Evolutionary conservation across 1,140 invertebrate genomes (phyloP).

Genomic region (Brachystomella parvula): DNA sequence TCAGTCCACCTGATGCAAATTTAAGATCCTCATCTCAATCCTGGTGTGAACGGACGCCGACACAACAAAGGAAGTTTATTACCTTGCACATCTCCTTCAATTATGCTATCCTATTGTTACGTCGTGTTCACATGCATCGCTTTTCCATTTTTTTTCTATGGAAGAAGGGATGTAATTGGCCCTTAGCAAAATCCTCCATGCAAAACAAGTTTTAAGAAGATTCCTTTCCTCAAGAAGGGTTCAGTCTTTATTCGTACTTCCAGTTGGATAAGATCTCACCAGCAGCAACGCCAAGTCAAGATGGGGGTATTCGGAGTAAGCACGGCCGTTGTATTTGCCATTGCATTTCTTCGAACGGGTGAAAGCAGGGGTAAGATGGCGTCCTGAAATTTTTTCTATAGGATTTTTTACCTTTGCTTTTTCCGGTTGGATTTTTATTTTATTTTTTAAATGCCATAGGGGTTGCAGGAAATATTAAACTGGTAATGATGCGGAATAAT

Average conservation of each 20-base stretch:
- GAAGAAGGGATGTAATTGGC: neutral
- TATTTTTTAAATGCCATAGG: conserved; percentile 14
- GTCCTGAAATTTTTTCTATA: neutral
- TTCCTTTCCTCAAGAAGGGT: too few species aligned
- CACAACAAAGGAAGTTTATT: neutral
- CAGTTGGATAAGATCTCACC: neutral
- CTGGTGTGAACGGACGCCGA: neutral
- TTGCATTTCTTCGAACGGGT: neutral
- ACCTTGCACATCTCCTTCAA: neutral
- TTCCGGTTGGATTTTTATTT: neutral
- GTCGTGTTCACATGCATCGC: neutral
- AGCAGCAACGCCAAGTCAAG: neutral
- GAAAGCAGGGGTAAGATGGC: neutral
- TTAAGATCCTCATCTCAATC: too few species aligned
- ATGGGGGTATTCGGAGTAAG: neutral
- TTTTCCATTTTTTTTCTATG: neutral
- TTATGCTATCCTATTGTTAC: neutral
- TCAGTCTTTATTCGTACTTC: neutral
- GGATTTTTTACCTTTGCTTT: neutral
- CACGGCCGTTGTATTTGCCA: neutral
- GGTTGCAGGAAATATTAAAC: conserved; percentile 32
- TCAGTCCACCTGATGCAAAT: too few species aligned
- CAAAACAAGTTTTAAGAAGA: neutral
- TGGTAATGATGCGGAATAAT: conserved; percentile 58
- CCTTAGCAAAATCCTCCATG: neutral